phyloP scores from a whole-genome alignment of 2,888 invertebrate genomes.

The Agriopis leucophaearia region DNA sequence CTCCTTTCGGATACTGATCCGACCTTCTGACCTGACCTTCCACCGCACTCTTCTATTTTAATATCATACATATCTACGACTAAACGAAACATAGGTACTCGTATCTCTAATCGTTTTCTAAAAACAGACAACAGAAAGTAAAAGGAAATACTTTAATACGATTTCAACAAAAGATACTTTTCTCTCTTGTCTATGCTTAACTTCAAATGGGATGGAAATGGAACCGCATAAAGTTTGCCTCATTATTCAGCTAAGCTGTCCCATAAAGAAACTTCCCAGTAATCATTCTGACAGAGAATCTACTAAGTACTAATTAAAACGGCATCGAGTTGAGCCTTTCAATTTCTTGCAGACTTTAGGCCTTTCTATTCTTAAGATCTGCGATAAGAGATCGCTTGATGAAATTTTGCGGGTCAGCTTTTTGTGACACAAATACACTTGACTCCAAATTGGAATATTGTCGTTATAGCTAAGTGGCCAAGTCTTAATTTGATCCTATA shows the following conservation, averaged over 20 bases:
- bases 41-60: no score
- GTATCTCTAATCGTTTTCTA: background rate
- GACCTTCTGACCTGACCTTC: no score
- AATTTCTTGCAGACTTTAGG: constrained; percentile 25
- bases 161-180: constrained; percentile 13
- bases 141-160: constrained; percentile 9
- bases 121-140: background rate
- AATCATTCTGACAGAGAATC: constrained; percentile 47
- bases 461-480: no score
- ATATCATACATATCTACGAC: background rate
- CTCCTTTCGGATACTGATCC: no score
- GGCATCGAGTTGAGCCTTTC: constrained; percentile 47
- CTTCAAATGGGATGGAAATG: constrained; percentile 32
- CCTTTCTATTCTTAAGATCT: constrained; percentile 21
- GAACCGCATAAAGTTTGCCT: constrained; percentile 50
- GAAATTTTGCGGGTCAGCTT: constrained; percentile 13
- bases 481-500: background rate
- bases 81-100: background rate
- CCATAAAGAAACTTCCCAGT: constrained; percentile 51
- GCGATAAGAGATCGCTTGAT: constrained; percentile 8
- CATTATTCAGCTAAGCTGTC: constrained; percentile 51
- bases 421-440: background rate
- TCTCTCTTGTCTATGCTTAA: constrained; percentile 12
- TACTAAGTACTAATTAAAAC: constrained; percentile 56
- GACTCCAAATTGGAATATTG: background rate